Percentiles rank a stretch among this genome's conserved stretches.
phyloP scores from a whole-genome alignment of 2,113 vertebrate genomes.

The Tupaia tana region DNA sequence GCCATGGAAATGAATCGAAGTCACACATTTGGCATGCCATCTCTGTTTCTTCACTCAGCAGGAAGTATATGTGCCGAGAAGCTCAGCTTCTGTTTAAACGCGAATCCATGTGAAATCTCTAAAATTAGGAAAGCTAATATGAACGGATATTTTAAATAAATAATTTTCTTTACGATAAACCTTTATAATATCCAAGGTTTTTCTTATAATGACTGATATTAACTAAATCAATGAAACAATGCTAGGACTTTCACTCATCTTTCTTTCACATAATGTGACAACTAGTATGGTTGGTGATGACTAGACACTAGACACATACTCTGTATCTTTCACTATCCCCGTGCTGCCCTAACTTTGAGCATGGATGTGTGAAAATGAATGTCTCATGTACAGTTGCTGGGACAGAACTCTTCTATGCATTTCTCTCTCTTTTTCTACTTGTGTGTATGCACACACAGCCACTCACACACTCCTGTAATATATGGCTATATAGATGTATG shows the following conservation, averaged over 20 bases:
- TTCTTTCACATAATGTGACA: not conserved
- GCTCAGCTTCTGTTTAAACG: not conserved
- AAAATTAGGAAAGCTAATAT: not conserved
- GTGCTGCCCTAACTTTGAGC: not conserved
- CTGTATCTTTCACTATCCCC: not conserved
- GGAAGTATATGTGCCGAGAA: not conserved
- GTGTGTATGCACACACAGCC: not conserved
- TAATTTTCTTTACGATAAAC: not conserved
- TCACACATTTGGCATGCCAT: not conserved
- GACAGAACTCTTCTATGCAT: not conserved
- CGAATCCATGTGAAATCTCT: not conserved
- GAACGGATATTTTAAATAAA: not conserved
- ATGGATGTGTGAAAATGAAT: not conserved
- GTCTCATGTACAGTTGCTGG: not conserved
- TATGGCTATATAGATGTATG: not conserved
- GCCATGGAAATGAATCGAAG: constrained; percentile 18
- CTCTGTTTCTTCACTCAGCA: not conserved
- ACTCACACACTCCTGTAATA: not conserved
- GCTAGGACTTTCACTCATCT: not conserved
- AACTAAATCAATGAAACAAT: not conserved
- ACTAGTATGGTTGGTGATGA: not conserved
- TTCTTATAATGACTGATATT: not conserved
- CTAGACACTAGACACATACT: not conserved
- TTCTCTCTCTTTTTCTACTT: not conserved
- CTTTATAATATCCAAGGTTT: not conserved